These are phyloP conservation scores for Sitta carolinensis DNA, from an alignment of 2,797 vertebrate species.

Conservation along the genomic window DNA sequence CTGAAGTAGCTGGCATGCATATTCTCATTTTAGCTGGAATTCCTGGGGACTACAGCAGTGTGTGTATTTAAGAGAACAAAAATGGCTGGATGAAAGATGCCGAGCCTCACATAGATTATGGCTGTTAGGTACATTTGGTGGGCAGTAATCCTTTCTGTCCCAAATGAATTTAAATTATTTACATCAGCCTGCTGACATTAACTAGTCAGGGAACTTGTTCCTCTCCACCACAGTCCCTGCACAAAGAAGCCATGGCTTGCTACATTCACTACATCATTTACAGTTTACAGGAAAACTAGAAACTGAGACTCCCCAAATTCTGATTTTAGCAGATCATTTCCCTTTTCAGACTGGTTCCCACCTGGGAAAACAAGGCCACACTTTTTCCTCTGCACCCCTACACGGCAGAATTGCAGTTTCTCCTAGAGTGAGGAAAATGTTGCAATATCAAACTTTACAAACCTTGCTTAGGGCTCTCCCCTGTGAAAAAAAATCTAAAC, in stretches of 20 bases:
- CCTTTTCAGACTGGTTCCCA: neutral
- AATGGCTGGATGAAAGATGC: neutral
- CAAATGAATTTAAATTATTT: slow-evolving; percentile 18
- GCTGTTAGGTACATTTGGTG: neutral
- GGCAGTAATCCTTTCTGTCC: neutral
- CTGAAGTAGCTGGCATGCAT: neutral
- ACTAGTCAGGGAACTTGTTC: neutral
- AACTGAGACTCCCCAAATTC: neutral
- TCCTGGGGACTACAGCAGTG: neutral
- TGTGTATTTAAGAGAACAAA: neutral
- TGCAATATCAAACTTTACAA: neutral
- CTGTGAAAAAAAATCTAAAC: neutral
- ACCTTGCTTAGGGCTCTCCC: neutral
- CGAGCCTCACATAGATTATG: neutral
- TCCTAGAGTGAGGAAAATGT: neutral
- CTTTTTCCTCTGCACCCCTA: neutral
- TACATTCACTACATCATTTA: neutral
- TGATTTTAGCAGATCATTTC: neutral
- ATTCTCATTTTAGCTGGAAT: neutral
- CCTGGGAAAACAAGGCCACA: neutral
- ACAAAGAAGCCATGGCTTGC: neutral
- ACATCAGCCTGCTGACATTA: neutral
- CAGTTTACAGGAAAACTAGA: neutral
- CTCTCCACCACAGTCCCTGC: neutral
- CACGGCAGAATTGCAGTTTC: neutral